A percentile compares a stretch with the other conserved stretches of the same genome.
phyloP scores from a whole-genome alignment of 2,888 invertebrate genomes.

The Stenodera caucasica region DNA sequence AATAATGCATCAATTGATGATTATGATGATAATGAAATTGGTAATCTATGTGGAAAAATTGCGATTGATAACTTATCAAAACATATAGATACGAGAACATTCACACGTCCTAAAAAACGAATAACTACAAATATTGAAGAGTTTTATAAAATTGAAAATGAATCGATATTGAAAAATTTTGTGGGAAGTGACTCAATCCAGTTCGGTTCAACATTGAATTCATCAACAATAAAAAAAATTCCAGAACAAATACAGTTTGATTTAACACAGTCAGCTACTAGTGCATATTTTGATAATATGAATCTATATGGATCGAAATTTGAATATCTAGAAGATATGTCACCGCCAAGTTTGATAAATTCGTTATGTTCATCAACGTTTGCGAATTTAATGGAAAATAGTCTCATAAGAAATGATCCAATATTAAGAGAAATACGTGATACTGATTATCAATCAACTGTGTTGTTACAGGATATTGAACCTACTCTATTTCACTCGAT shows the following conservation, averaged over 20 bases:
- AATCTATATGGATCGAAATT: slow-evolving; percentile 54
- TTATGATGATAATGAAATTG: background rate
- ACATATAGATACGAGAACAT: slow-evolving; percentile 70
- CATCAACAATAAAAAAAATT: slow-evolving; percentile 17
- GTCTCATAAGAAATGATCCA: slow-evolving; percentile 54
- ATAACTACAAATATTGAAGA: slow-evolving; percentile 63
- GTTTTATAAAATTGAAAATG: slow-evolving; percentile 38
- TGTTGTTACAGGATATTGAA: slow-evolving; percentile 49
- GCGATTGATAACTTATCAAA: slow-evolving; percentile 44
- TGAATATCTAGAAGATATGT: slow-evolving; percentile 59
- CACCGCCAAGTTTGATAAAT: slow-evolving; percentile 64
- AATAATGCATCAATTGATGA: background rate
- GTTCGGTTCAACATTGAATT: background rate
- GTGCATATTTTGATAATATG: slow-evolving; percentile 51
- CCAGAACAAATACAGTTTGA: slow-evolving; percentile 49
- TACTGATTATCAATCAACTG: slow-evolving; percentile 48
- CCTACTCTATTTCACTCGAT: slow-evolving; percentile 50
- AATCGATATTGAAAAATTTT: slow-evolving; percentile 12
- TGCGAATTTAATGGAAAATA: slow-evolving; percentile 55
- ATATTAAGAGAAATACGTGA: slow-evolving; percentile 52
- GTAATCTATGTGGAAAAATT: slow-evolving; percentile 7
- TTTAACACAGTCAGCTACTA: slow-evolving; percentile 47
- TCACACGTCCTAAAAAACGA: slow-evolving; percentile 68
- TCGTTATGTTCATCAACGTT: slow-evolving; percentile 58
- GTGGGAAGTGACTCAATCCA: slow-evolving; percentile 10